These are phyloP conservation scores for Paguma larvata DNA, from an alignment of 2,797 vertebrate species.

Conservation along the genomic window DNA sequence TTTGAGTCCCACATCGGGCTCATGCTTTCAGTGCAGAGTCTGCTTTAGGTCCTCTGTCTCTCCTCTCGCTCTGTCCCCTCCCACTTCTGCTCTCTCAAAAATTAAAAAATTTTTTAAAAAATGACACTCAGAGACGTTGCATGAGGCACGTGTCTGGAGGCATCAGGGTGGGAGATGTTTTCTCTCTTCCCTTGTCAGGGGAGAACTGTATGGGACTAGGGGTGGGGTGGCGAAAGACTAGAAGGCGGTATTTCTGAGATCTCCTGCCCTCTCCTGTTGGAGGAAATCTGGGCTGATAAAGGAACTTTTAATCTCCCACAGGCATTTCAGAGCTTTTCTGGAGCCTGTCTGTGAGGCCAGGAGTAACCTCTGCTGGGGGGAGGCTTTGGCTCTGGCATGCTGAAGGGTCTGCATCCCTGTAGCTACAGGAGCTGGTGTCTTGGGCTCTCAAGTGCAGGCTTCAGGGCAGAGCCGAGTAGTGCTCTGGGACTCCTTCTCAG, in stretches of 20 bases:
- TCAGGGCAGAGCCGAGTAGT: not conserved
- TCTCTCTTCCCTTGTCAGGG: not conserved
- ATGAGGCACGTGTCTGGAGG: not conserved
- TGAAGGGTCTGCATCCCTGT: not conserved
- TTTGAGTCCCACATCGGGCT: no score
- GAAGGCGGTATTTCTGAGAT: not conserved
- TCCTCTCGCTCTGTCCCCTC: no score
- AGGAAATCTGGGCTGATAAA: not conserved
- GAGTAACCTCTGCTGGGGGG: not conserved
- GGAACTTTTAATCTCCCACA: not conserved
- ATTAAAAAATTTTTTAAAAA: not conserved
- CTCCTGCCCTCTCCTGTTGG: not conserved
- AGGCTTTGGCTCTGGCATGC: not conserved
- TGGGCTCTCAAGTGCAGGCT: not conserved
- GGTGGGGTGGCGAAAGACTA: not conserved
- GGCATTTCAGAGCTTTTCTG: not conserved
- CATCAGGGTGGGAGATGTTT: not conserved
- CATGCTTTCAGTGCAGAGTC: no score
- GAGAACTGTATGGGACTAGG: not conserved
- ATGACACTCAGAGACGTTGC: not conserved
- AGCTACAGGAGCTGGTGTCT: not conserved
- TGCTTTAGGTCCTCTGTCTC: no score
- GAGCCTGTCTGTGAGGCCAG: not conserved
- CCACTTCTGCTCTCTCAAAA: no score
- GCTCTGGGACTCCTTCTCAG: not conserved